Conservation (phyloP, 1,140 invertebrate species). For the Pogonus chalceus region DNA sequence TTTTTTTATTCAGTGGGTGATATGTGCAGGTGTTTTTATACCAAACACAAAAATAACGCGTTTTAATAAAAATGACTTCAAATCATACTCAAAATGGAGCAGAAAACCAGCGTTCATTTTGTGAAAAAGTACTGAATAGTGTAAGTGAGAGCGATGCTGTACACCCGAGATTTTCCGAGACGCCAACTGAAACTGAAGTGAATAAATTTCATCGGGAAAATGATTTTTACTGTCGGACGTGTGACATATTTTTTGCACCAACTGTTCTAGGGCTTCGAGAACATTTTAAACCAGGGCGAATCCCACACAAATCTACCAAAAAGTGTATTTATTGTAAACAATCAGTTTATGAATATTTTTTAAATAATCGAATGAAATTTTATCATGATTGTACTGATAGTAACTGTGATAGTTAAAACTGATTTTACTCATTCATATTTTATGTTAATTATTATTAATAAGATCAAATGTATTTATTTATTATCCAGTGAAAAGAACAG, state of each 20-base stretch:
- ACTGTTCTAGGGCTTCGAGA: conserved; percentile 14
- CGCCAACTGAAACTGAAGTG: conserved; percentile 14
- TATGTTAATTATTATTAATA: too few species aligned
- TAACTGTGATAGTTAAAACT: too few species aligned
- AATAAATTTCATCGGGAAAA: conserved; percentile 8
- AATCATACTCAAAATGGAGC: not conserved
- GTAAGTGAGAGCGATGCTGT: conserved; percentile 15
- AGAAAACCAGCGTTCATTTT: not conserved
- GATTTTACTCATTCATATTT: too few species aligned
- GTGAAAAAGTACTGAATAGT: conserved; percentile 9
- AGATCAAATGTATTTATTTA: too few species aligned
- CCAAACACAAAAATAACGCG: not conserved
- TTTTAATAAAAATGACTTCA: not conserved
- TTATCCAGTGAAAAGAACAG: too few species aligned
- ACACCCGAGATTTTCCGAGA: conserved; percentile 14
- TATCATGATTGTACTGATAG: conserved; percentile 6
- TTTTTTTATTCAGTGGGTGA: not conserved
- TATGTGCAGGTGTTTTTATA: not conserved
- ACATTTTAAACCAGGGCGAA: conserved; percentile 16
- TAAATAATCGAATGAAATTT: not conserved
- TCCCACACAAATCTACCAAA: conserved; percentile 5
- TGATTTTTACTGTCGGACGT: conserved; percentile 16
- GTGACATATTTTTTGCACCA: conserved; percentile 16
- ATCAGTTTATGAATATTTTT: not conserved
- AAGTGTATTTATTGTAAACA: conserved; percentile 1